Evolutionary conservation across 2,113 vertebrate genomes (phyloP).

Genomic region (Oreochromis spilurus): DNA sequence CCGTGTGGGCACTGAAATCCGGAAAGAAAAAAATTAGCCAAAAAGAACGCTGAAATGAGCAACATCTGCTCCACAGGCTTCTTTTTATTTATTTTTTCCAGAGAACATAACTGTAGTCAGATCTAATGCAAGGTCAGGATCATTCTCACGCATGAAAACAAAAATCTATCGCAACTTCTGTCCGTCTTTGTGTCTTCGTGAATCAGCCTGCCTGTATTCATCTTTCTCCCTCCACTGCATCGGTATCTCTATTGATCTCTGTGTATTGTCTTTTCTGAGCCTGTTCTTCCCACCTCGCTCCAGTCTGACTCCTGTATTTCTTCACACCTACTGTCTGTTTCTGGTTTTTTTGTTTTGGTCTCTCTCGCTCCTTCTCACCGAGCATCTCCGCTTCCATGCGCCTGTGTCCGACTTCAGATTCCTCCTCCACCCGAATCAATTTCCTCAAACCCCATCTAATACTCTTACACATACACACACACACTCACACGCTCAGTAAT

Average conservation of each 20-base stretch:
- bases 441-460: constrained; percentile 40
- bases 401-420: constrained; percentile 8
- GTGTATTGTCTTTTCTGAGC: neutral
- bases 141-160: neutral
- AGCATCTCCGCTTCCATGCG: neutral
- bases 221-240: neutral
- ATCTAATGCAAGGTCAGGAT: constrained; percentile 9
- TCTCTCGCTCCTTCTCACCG: neutral
- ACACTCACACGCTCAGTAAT: constrained; percentile 13
- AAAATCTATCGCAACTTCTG: neutral
- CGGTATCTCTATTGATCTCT: neutral
- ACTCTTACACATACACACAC: constrained; percentile 1
- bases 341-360: neutral
- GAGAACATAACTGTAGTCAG: neutral
- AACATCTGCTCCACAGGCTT: constrained; percentile 2
- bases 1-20: neutral
- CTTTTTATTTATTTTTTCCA: neutral
- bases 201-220: neutral
- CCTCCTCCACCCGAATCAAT: constrained; percentile 37
- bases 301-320: neutral
- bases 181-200: neutral
- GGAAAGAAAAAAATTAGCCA: neutral
- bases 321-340: neutral
- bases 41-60: neutral
- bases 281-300: neutral